These are phyloP conservation scores for Aphelenchoides besseyi DNA, from an alignment of 1,140 invertebrate species.

Conservation along the genomic window DNA sequence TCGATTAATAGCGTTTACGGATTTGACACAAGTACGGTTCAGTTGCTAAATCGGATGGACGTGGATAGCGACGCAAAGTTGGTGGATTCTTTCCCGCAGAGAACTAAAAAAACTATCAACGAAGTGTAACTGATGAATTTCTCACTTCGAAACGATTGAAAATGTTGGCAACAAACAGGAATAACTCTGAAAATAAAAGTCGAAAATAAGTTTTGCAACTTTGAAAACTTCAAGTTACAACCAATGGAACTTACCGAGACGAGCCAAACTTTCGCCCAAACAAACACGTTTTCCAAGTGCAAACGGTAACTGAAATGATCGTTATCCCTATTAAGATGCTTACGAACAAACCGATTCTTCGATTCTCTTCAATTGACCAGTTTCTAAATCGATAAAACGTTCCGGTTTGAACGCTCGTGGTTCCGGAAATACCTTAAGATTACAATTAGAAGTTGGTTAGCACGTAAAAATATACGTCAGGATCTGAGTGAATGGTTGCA, in stretches of 20 bases:
- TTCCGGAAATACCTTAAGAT: background rate
- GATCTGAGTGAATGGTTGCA: background rate
- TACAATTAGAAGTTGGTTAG: too few species aligned
- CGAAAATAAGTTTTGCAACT: too few species aligned
- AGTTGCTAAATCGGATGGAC: background rate
- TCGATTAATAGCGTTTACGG: background rate
- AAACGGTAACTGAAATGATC: too few species aligned
- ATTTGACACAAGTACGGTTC: background rate
- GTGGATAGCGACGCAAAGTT: background rate
- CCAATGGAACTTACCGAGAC: too few species aligned
- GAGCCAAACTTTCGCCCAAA: background rate
- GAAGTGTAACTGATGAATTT: background rate
- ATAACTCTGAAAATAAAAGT: too few species aligned
- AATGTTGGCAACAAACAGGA: background rate
- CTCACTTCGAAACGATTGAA: background rate
- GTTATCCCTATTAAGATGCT: too few species aligned
- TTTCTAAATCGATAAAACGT: background rate
- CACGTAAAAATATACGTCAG: too few species aligned
- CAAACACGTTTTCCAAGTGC: background rate
- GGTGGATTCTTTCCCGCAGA: conserved; percentile 9
- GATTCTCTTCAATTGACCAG: background rate
- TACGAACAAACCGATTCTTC: too few species aligned
- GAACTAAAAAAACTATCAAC: background rate
- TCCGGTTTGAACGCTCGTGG: background rate
- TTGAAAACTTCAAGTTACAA: too few species aligned